Base-by-base conservation (phyloP, 2,797 vertebrate genomes). In the Pangasius larnaudii region DNA sequence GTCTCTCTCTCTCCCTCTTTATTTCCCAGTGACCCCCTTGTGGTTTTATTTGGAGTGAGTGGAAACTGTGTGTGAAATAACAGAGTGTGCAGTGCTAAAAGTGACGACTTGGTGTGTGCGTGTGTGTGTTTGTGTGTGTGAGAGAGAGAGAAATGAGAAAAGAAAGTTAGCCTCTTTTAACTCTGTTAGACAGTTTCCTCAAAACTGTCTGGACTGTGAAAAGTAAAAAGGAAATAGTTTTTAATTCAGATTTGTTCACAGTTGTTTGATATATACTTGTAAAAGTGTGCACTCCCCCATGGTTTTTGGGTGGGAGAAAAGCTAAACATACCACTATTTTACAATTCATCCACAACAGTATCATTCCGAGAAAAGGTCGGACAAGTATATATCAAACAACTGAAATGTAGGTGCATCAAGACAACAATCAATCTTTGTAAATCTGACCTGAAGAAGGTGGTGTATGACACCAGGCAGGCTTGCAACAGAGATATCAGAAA, bases 41-140 rank as follows among this genome's bases (percentile, higher is more conserved):
- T 87, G 85, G 79, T 87, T 91, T 83, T 90, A 59, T 83, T 88
- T 69, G 42, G 42, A 84, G 58, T 65, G 67, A 63, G 79, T 74
- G n/a, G 74, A 85, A 39, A 58, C 30, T 79, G 87, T 83, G 71
- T 58, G 30, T 78, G 49, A 74, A 42, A 46, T 74, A 46, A 46
- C 24, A 1, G 22, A 42, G 39, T 46, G 42, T 27, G 39, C 39
- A 79, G 49, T 49, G 46, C 77, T 46, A 19, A 82, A 46, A 36
- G 67, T 6, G 33, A 69, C 36, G 63, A 14, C n/a, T 24, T 13
- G 3, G 14, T 11, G 27, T 65, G 67, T 69, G 33, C 19, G 36
- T 71, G 33, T 69, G 67, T 72, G 36, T 39, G 39, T 39, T 39
- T 39, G 39, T 72, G 36, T 71, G 71, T 74, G 71, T 24, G 72